Conservation (phyloP, 2,797 vertebrate species). For the Nasua narica region DNA sequence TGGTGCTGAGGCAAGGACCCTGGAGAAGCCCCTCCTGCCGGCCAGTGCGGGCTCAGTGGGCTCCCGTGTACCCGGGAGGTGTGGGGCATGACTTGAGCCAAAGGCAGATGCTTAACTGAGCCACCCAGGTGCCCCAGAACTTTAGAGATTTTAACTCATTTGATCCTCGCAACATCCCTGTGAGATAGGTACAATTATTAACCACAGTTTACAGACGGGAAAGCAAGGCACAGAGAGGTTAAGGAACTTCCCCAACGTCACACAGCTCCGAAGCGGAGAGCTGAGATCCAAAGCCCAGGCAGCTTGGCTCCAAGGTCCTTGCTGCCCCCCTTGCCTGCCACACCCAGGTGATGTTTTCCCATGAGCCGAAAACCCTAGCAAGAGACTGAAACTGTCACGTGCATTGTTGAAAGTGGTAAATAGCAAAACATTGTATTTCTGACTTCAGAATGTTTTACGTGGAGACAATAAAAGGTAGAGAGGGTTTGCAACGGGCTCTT, state of each 20-base stretch:
- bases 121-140: not conserved
- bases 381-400: not conserved
- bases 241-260: not conserved
- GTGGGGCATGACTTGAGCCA: not conserved
- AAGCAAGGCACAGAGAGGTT: not conserved
- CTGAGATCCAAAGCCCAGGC: not conserved
- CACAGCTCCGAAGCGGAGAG: not conserved
- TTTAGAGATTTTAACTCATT: not conserved
- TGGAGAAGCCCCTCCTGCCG: accelerated
- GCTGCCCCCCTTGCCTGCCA: not conserved
- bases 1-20: not conserved
- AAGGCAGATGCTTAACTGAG: too few species aligned
- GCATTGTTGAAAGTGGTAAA: not conserved
- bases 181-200: too few species aligned
- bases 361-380: not conserved
- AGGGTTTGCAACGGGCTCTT: not conserved
- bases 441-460: not conserved
- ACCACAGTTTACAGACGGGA: not conserved
- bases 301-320: not conserved
- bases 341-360: not conserved
- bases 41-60: accelerated
- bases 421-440: not conserved
- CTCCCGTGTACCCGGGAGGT: accelerated
- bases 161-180: not conserved
- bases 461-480: not conserved